Evolutionary conservation across 2,888 invertebrate genomes (phyloP).

Genomic region (Pristionchus mayeri): DNA sequence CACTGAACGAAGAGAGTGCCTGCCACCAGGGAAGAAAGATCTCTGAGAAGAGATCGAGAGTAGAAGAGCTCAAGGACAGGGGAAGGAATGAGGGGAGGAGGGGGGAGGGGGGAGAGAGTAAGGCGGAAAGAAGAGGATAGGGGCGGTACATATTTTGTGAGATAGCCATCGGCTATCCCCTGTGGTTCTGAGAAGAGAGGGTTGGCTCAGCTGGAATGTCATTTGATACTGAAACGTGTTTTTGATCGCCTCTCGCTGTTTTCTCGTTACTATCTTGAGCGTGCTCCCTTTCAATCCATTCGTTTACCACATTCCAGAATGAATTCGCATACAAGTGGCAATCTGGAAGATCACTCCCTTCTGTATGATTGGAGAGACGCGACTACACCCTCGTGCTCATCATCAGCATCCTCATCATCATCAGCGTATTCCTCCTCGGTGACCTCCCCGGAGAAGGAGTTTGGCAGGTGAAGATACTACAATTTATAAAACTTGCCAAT

Average conservation of each 20-base stretch:
- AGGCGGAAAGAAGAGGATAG: not conserved
- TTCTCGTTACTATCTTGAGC: not conserved
- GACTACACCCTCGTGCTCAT: not conserved
- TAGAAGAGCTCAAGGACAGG: not conserved
- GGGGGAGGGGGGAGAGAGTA: not conserved
- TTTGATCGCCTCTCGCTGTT: not conserved
- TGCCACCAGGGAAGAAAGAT: not conserved
- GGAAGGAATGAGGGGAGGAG: not conserved
- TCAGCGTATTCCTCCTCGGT: not conserved
- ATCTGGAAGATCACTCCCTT: not conserved
- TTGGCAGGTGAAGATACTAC: not conserved
- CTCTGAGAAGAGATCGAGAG: not conserved
- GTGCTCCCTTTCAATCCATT: not conserved
- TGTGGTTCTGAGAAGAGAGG: not conserved
- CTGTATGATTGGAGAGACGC: not conserved
- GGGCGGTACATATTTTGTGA: constrained; percentile 24
- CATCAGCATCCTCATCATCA: not conserved
- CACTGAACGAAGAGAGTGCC: not conserved
- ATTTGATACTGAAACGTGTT: not conserved
- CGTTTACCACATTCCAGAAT: not conserved
- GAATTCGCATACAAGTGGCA: not conserved
- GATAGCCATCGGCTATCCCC: constrained; percentile 17
- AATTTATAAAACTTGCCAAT: no score
- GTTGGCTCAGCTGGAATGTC: not conserved
- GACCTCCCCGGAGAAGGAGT: not conserved